Base-by-base conservation (phyloP, 2,888 invertebrate genomes). In the Aromia moschata region DNA sequence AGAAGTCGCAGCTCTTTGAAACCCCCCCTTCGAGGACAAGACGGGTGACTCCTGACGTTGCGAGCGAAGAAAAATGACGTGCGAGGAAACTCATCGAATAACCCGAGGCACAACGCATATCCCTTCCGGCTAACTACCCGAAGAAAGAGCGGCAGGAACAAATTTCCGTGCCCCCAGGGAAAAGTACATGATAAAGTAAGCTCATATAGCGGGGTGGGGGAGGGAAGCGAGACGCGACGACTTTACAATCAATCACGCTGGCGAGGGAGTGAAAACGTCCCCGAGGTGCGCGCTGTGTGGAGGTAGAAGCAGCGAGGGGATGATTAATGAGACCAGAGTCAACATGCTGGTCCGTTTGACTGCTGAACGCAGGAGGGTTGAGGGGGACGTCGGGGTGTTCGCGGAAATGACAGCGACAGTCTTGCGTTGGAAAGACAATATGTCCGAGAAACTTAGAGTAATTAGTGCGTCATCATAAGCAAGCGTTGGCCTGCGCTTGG, bases 271-370 rank as follows among this genome's bases (percentile, higher is more conserved):
- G 55, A 65, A 65, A 65, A 64, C n/a, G 65, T 61, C 65, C 64
- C 67, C 31, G 59, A 44, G 65, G 67, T 64, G 38, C 55, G 51
- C 59, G 62, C 55, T 64, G 58, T 58, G 53, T 53, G 62, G 61
- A 62, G 56, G 43, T 58, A 33, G 5, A 57, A 37, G 62, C 51
- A 64, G 44, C 56, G 51, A 37, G 62, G 65, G 64, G 66, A 71
- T 72, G 73, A 73, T 73, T 73, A 72, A 73, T 73, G 73, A 66
- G 65, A 62, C 68, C 58, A 45, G 59, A 61, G 62, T 18, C 49
- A 54, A 59, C 64, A 63, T 66, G 64, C 54, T 43, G 56, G 56
- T 55, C 58, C 30, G 44, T 43, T 54, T 45, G 33, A 20, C 55
- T 56, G 56, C 30, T 53, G 40, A 53, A 57, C 45, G 54, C 30